These are phyloP conservation scores for Corapipo altera DNA, from an alignment of 2,113 vertebrate species.

Conservation along the genomic window DNA sequence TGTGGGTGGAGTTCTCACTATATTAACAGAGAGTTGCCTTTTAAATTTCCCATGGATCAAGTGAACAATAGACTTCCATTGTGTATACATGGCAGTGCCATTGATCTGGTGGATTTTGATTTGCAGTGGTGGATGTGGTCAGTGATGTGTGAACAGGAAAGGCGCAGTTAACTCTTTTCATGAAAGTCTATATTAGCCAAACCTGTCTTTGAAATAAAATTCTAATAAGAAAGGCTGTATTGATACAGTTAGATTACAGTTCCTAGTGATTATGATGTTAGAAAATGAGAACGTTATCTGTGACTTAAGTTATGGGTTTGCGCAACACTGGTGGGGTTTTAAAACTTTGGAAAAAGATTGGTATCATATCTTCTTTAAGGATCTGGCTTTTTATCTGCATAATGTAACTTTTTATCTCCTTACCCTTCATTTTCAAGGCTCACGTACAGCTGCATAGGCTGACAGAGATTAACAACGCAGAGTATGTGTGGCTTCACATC, in stretches of 20 bases:
- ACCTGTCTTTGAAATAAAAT: neutral
- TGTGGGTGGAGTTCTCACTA: neutral
- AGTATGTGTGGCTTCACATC: neutral
- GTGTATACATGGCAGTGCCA: neutral
- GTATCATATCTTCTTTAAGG: neutral
- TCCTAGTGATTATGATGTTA: neutral
- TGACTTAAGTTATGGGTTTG: neutral
- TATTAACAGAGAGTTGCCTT: neutral
- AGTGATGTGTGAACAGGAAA: neutral
- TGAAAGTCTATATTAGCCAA: neutral
- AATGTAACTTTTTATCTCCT: neutral
- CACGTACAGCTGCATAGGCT: accelerated
- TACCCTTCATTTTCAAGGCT: neutral
- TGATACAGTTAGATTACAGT: neutral
- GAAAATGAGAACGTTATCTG: neutral
- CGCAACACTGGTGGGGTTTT: neutral
- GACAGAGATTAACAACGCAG: neutral
- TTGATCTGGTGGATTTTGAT: conserved; percentile 7
- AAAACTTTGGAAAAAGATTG: neutral
- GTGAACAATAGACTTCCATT: neutral
- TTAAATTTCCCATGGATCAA: neutral
- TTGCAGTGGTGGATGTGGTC: neutral
- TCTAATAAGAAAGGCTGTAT: neutral
- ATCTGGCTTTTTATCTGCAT: neutral
- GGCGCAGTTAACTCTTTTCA: neutral